A percentile compares a stretch with the other conserved stretches of the same genome.
Conservation (phyloP, 2,113 vertebrate species). For the Lipophrys pholis region DNA sequence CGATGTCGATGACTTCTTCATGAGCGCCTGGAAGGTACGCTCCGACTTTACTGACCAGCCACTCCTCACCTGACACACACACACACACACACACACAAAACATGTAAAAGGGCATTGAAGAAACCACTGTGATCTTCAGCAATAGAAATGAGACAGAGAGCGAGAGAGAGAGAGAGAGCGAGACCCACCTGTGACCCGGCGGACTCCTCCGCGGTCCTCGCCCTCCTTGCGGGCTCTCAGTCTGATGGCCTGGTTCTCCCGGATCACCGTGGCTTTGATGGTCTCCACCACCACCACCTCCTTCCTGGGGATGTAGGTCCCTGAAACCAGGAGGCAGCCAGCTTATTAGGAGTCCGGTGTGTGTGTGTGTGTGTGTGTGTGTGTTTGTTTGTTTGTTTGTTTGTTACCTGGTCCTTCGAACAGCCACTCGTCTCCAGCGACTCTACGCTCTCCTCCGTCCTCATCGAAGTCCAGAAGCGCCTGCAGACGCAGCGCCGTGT, state of each 20-base stretch:
- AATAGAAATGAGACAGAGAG: too few relatives aligned
- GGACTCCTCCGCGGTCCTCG: conserved; percentile 80
- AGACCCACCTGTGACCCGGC: conserved; percentile 85
- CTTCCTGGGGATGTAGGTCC: conserved; percentile 91
- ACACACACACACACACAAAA: too few relatives aligned
- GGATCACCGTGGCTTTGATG: conserved; percentile 89
- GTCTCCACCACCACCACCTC: conserved; percentile 89
- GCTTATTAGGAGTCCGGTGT: too few relatives aligned
- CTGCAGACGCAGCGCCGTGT: conserved; percentile 91
- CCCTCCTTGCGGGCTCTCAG: conserved; percentile 91
- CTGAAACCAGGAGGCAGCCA: conserved; percentile 76
- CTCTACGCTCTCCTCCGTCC: conserved; percentile 73
- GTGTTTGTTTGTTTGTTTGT: too few relatives aligned
- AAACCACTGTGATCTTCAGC: too few relatives aligned
- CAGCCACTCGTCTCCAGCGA: conserved; percentile 93
- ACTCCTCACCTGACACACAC: conserved; percentile 94
- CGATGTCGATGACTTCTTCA: conserved; percentile 90
- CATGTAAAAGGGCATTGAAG: too few relatives aligned
- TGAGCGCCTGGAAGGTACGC: conserved; percentile 91
- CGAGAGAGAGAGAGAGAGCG: too few relatives aligned
- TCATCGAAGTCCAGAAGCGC: conserved; percentile 89
- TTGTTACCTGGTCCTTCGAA: conserved; percentile 89
- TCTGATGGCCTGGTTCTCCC: conserved; percentile 90
- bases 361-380: too few relatives aligned
- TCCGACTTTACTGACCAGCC: conserved; percentile 90